A percentile compares a stretch with the other conserved stretches of the same genome.
phyloP scores from a whole-genome alignment of 2,888 invertebrate genomes.

The Brachycybe producta region DNA sequence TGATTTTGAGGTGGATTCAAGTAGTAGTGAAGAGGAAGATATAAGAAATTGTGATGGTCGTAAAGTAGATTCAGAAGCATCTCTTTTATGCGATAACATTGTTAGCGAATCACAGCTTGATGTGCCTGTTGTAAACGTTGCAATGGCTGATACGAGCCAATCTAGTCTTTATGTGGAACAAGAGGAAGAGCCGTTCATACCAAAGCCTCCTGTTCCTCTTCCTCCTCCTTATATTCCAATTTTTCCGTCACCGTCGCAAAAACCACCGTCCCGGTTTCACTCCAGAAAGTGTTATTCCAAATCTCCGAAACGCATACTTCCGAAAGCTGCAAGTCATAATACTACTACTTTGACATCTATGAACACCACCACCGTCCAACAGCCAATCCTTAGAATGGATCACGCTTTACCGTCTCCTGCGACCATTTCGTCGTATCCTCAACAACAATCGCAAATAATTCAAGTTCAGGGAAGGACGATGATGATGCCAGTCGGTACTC shows the following conservation, averaged over 20 bases:
- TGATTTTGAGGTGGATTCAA: slow-evolving; percentile 33
- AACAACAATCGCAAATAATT: slow-evolving; percentile 1
- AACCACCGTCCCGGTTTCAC: neutral
- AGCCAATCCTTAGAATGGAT: slow-evolving; percentile 1
- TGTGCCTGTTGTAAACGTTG: neutral
- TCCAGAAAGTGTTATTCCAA: neutral
- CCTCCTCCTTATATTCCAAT: neutral
- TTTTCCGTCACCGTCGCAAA: neutral
- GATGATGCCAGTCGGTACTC: slow-evolving; percentile 1
- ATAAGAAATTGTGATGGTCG: neutral
- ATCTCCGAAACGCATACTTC: slow-evolving; percentile 7
- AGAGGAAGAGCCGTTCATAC: slow-evolving; percentile 12
- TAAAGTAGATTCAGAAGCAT: neutral
- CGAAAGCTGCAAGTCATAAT: neutral
- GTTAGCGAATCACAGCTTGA: neutral
- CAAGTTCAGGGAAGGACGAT: slow-evolving; percentile 5
- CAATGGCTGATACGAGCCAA: neutral
- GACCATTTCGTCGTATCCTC: neutral
- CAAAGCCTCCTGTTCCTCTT: slow-evolving; percentile 1
- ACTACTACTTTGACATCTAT: neutral
- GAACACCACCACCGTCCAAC: neutral
- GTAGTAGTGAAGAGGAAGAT: slow-evolving; percentile 31
- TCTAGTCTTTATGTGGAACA: neutral
- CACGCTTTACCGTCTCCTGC: neutral
- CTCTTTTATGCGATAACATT: neutral